Conservation (phyloP, 2,113 vertebrate genomes). For the Trogon melanurus region DNA sequence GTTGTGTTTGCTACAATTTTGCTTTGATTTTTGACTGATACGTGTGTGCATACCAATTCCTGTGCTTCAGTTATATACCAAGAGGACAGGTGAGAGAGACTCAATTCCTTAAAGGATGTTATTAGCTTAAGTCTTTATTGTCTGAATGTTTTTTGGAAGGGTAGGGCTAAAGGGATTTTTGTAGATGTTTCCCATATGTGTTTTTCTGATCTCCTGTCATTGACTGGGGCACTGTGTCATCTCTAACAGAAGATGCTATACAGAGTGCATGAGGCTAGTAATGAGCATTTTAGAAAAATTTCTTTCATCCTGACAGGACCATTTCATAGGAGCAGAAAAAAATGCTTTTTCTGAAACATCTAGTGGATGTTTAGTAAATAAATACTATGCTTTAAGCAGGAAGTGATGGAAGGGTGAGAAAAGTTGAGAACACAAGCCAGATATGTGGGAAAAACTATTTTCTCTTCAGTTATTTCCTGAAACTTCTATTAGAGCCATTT, state of each 20-base stretch:
- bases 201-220: neutral
- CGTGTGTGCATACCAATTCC: neutral
- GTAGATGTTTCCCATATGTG: neutral
- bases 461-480: neutral
- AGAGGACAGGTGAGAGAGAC: neutral
- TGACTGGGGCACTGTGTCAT: neutral
- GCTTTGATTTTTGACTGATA: neutral
- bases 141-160: neutral
- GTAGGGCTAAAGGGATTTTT: neutral
- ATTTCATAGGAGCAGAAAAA: neutral
- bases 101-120: neutral
- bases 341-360: neutral
- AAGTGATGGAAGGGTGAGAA: neutral
- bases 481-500: neutral
- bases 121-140: neutral
- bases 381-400: neutral
- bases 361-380: neutral
- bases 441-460: conserved; percentile 7
- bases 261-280: neutral
- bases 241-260: neutral
- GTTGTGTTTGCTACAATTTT: neutral
- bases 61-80: neutral
- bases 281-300: neutral
- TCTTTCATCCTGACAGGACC: neutral
- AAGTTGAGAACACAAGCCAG: neutral